A percentile compares a stretch with the other conserved stretches of the same genome.
Conservation (phyloP, 2,113 vertebrate genomes). For the Anser cygnoides region DNA sequence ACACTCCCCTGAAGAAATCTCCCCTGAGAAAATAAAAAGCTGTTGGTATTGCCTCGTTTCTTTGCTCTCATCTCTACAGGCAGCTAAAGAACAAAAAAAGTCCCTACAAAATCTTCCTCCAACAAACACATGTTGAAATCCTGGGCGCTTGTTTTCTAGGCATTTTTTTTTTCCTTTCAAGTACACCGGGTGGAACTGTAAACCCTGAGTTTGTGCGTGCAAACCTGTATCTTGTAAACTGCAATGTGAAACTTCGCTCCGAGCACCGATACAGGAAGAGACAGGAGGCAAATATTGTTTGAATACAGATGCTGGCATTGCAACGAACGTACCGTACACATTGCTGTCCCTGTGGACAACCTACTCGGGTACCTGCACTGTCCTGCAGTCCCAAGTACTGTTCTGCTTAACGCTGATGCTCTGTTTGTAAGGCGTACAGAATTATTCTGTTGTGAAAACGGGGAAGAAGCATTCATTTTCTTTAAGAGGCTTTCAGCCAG, state of each 20-base stretch:
- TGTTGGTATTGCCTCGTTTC: slow-evolving; percentile 27
- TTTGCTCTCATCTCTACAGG: slow-evolving; percentile 47
- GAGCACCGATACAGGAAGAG: slow-evolving; percentile 74
- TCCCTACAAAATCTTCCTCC: slow-evolving; percentile 33
- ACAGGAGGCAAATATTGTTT: slow-evolving; percentile 27
- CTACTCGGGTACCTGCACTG: slow-evolving; percentile 63
- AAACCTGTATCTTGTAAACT: slow-evolving; percentile 78
- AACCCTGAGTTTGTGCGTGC: slow-evolving; percentile 78
- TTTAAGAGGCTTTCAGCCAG: slow-evolving; percentile 8
- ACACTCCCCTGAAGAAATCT: slow-evolving; percentile 36
- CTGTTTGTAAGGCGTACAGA: not conserved
- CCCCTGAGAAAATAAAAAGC: slow-evolving; percentile 64
- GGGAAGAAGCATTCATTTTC: slow-evolving; percentile 16
- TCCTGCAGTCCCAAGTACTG: slow-evolving; percentile 63
- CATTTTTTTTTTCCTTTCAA: slow-evolving; percentile 66
- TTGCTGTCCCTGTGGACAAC: not conserved
- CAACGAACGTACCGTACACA: not conserved
- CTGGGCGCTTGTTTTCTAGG: slow-evolving; percentile 31
- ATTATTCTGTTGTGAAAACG: not conserved
- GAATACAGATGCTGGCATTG: slow-evolving; percentile 52
- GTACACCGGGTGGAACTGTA: slow-evolving; percentile 74
- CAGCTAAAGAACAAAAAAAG: not conserved
- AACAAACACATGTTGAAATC: slow-evolving; percentile 61
- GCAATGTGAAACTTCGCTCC: slow-evolving; percentile 43
- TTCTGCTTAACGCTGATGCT: not conserved